Percentiles rank a stretch among this genome's conserved stretches.
phyloP scores from a whole-genome alignment of 2,113 vertebrate genomes.

The Pionites leucogaster region DNA sequence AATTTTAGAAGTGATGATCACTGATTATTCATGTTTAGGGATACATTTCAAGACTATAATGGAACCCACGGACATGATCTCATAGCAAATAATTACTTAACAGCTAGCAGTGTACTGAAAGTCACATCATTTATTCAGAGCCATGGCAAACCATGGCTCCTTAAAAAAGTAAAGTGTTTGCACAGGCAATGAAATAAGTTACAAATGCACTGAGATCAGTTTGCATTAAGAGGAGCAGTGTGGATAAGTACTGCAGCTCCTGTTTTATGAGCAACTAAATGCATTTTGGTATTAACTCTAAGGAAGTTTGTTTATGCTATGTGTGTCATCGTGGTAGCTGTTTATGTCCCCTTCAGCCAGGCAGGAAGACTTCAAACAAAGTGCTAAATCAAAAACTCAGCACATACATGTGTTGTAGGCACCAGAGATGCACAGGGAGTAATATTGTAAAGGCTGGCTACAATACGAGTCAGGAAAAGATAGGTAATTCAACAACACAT shows the following conservation, averaged over 20 bases:
- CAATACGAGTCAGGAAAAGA: background rate
- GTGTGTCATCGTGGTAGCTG: background rate
- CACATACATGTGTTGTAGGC: background rate
- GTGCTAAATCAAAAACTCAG: background rate
- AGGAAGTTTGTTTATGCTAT: background rate
- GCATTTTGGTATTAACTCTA: background rate
- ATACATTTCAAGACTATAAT: background rate
- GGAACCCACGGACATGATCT: background rate
- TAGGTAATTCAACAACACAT: background rate
- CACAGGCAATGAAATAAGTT: background rate
- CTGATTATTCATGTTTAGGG: background rate
- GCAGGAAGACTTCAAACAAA: background rate
- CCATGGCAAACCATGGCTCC: background rate
- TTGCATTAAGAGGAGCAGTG: background rate
- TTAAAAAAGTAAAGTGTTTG: background rate
- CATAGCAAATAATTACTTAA: background rate
- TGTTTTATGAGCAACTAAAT: background rate
- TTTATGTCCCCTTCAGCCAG: background rate
- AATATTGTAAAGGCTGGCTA: background rate
- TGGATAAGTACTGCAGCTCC: background rate
- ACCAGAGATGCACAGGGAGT: background rate
- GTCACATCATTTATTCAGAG: background rate
- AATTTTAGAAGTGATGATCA: background rate
- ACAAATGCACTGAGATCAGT: background rate
- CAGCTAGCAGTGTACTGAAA: background rate